phyloP scores from a whole-genome alignment of 2,797 vertebrate genomes.

The Cossypha polioptera region DNA sequence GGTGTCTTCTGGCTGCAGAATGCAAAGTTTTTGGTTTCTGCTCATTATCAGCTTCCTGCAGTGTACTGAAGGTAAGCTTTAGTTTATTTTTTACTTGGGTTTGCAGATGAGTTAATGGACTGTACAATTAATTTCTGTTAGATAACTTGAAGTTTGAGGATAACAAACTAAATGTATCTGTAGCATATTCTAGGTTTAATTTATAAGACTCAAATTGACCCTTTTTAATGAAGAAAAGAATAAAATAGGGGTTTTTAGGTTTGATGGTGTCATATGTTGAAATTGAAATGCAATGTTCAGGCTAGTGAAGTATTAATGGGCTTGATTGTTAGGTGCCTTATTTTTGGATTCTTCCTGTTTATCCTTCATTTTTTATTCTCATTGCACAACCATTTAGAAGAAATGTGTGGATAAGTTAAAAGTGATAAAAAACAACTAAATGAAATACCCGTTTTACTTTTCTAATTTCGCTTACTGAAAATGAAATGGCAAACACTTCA shows the following conservation, averaged over 20 bases:
- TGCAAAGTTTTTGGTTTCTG: slow-evolving; percentile 93
- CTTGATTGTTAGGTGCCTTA: not conserved
- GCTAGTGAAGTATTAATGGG: not conserved
- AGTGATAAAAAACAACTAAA: not conserved
- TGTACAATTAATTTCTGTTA: slow-evolving; percentile 1
- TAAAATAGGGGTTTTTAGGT: not conserved
- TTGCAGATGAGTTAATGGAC: not conserved
- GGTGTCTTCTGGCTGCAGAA: slow-evolving; percentile 93
- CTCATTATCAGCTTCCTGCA: slow-evolving; percentile 91
- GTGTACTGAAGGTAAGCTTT: slow-evolving; percentile 91
- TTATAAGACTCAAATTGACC: not conserved
- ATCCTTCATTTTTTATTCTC: not conserved
- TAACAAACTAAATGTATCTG: not conserved
- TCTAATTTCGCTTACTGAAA: slow-evolving; percentile 12
- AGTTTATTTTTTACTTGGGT: not conserved
- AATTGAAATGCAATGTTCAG: not conserved
- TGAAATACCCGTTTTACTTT: not conserved
- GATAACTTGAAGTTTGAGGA: not conserved
- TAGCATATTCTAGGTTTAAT: not conserved
- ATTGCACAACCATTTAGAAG: not conserved
- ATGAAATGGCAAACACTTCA: slow-evolving; percentile 25
- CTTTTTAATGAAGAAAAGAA: not conserved
- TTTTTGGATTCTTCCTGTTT: not conserved
- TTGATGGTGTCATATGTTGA: not conserved
- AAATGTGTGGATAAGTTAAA: not conserved